These are phyloP conservation scores for Mechanitis mazaeus DNA, from an alignment of 2,888 invertebrate species.

Conservation along the genomic window DNA sequence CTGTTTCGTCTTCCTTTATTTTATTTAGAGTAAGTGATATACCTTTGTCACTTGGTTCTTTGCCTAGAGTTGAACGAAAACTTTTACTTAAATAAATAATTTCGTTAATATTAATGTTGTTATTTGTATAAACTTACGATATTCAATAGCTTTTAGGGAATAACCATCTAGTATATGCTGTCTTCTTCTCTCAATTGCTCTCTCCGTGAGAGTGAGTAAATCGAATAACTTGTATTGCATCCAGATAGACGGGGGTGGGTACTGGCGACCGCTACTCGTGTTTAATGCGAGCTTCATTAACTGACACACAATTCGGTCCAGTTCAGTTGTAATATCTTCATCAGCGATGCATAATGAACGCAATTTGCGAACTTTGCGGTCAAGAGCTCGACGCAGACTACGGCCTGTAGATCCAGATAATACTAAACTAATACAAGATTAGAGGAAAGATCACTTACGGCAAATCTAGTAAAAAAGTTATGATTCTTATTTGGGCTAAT, in stretches of 20 bases:
- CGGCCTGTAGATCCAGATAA: conserved; percentile 40
- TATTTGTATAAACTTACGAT: conserved; percentile 36
- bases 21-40: neutral
- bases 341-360: conserved; percentile 51
- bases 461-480: too few species aligned
- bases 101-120: too few species aligned
- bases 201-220: conserved; percentile 59
- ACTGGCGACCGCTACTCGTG: conserved; percentile 39
- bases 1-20: conserved; percentile 27
- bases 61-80: conserved; percentile 23
- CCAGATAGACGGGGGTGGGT: conserved; percentile 53
- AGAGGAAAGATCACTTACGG: too few species aligned
- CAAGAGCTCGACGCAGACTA: conserved; percentile 52
- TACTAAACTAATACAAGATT: conserved; percentile 10
- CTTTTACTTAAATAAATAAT: neutral
- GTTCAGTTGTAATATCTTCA: conserved; percentile 55
- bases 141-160: conserved; percentile 41
- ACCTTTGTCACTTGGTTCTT: conserved; percentile 26
- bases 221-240: conserved; percentile 62
- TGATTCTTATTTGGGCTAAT: too few species aligned
- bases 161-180: conserved; percentile 42
- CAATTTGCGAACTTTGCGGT: conserved; percentile 55
- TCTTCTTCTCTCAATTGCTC: conserved; percentile 53
- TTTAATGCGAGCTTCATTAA: conserved; percentile 58
- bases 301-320: conserved; percentile 57